Conservation (phyloP, 2,888 invertebrate species). For the Erebia palarica region DNA sequence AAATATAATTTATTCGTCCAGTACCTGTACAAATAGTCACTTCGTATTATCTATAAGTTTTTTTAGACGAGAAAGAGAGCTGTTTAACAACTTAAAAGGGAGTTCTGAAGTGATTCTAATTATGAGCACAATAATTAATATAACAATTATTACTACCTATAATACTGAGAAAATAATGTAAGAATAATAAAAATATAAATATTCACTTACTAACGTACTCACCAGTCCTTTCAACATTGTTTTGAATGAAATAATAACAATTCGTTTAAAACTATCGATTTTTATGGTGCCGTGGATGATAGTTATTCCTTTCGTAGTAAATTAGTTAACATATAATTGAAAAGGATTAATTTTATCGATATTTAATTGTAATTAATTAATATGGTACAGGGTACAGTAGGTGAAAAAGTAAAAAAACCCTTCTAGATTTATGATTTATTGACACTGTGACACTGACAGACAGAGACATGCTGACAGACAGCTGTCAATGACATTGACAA, state of each 20-base stretch:
- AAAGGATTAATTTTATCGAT: slow-evolving; percentile 4
- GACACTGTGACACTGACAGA: slow-evolving; percentile 3
- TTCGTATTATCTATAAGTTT: no score
- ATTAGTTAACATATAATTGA: background rate
- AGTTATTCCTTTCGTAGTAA: background rate
- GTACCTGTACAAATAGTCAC: no score
- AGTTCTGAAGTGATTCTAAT: background rate
- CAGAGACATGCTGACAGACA: background rate
- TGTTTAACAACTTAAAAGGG: background rate
- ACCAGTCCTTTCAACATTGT: slow-evolving; percentile 56
- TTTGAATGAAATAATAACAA: slow-evolving; percentile 21
- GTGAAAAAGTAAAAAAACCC: background rate
- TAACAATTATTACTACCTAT: background rate
- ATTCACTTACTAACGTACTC: slow-evolving; percentile 39
- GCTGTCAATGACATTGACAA: background rate
- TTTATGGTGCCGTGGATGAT: background rate
- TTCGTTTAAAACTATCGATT: background rate
- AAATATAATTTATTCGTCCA: no score
- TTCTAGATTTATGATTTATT: slow-evolving; percentile 1
- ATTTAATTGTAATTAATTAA: background rate
- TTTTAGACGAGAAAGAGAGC: no score
- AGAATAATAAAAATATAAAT: background rate
- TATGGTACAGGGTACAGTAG: background rate
- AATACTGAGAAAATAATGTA: background rate
- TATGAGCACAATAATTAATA: background rate